Percentiles rank a stretch among this genome's conserved stretches.
Evolutionary conservation across 2,113 vertebrate species (phyloP).

Genomic region (Notechis scutatus): DNA sequence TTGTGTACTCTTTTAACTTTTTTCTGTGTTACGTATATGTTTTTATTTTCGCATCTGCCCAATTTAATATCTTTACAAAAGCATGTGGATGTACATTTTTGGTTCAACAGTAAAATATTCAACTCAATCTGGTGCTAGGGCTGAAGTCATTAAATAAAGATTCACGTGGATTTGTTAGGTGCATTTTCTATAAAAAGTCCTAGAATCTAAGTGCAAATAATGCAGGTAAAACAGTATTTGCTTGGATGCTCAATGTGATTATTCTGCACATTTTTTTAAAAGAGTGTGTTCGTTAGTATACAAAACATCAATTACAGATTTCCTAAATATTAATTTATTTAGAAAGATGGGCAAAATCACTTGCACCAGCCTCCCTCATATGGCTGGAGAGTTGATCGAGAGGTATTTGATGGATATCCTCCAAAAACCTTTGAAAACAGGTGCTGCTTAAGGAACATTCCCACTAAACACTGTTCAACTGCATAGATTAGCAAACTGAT

Average conservation of each 20-base stretch:
- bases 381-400: not conserved
- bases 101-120: constrained; percentile 56
- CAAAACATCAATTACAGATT: constrained; percentile 12
- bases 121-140: constrained; percentile 66
- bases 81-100: constrained; percentile 58
- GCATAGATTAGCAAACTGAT: not conserved
- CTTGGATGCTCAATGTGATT: constrained; percentile 27
- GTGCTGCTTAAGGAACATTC: not conserved
- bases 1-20: constrained; percentile 75
- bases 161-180: constrained; percentile 21
- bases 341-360: not conserved
- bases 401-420: not conserved
- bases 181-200: constrained; percentile 39
- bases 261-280: constrained; percentile 9
- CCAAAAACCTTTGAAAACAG: not conserved
- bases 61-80: constrained; percentile 67
- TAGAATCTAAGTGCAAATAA: constrained; percentile 30
- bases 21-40: constrained; percentile 70
- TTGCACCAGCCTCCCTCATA: not conserved
- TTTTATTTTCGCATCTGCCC: constrained; percentile 43
- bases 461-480: not conserved
- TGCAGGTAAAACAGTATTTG: constrained; percentile 35
- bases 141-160: constrained; percentile 52
- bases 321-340: not conserved
- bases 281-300: constrained; percentile 17